These are phyloP conservation scores for Enteromius treurensis DNA, from an alignment of 2,797 vertebrate genomes.

Conservation along the genomic window DNA sequence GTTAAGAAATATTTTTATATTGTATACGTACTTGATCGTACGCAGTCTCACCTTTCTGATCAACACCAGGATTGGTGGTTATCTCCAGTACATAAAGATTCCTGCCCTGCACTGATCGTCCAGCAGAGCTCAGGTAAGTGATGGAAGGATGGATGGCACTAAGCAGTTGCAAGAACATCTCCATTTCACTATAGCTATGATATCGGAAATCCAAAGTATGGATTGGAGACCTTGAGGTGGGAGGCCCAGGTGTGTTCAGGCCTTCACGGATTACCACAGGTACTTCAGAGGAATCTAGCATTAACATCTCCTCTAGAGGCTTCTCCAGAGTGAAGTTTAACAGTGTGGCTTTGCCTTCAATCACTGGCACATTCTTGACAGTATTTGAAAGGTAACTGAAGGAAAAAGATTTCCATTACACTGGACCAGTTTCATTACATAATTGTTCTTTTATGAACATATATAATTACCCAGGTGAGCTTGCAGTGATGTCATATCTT, in stretches of 20 bases:
- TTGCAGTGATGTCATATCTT: conserved; percentile 88
- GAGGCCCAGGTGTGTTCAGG: neutral
- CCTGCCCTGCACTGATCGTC: conserved; percentile 83
- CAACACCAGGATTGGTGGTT: conserved; percentile 85
- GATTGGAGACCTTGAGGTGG: conserved; percentile 59
- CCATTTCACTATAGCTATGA: conserved; percentile 91
- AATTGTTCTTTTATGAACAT: neutral
- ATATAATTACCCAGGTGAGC: conserved; percentile 79
- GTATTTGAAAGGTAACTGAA: conserved; percentile 74
- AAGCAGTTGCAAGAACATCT: conserved; percentile 87
- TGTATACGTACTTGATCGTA: neutral
- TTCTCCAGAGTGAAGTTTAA: conserved; percentile 86
- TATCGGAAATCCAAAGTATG: conserved; percentile 90
- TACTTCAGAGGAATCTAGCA: conserved; percentile 75
- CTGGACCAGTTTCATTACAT: neutral
- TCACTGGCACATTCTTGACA: conserved; percentile 77
- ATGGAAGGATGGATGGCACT: conserved; percentile 83
- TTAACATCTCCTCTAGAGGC: conserved; percentile 50
- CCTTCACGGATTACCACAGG: conserved; percentile 54
- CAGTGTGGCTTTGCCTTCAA: conserved; percentile 80
- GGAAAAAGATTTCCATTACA: neutral
- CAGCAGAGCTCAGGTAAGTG: conserved; percentile 82
- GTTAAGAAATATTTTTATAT: neutral
- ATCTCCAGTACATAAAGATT: conserved; percentile 95
- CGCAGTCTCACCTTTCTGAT: conserved; percentile 83